These are phyloP conservation scores for Brenthis hecate DNA, from an alignment of 2,888 invertebrate species.

Conservation along the genomic window DNA sequence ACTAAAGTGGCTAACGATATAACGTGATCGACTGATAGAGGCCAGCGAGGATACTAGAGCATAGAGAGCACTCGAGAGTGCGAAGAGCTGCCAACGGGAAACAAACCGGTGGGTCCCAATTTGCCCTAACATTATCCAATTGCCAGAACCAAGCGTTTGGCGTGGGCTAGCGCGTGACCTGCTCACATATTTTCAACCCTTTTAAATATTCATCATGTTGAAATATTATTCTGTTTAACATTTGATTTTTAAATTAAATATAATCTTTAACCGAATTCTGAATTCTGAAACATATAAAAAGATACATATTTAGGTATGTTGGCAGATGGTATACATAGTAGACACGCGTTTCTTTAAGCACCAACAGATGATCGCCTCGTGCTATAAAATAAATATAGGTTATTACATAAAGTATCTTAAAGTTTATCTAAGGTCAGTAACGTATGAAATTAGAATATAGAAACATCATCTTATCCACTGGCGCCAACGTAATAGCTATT, in stretches of 20 bases:
- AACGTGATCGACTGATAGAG: constrained; percentile 58
- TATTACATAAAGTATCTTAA: constrained; percentile 49
- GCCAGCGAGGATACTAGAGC: constrained; percentile 56
- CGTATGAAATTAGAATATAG: constrained; percentile 64
- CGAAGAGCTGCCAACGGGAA: constrained; percentile 60
- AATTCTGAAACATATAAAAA: too few species aligned
- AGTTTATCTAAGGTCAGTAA: constrained; percentile 75
- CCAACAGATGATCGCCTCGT: constrained; percentile 55
- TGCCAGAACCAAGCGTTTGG: constrained; percentile 75
- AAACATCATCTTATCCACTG: constrained; percentile 52
- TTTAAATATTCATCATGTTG: constrained; percentile 36
- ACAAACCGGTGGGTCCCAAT: constrained; percentile 76
- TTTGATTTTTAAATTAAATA: too few species aligned
- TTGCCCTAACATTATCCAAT: constrained; percentile 76
- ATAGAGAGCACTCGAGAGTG: constrained; percentile 68
- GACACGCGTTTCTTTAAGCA: constrained; percentile 47
- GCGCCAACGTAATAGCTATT: constrained; percentile 56
- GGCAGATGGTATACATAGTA: constrained; percentile 26
- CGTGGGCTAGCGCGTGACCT: constrained; percentile 79
- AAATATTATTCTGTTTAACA: not conserved
- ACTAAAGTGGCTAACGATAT: constrained; percentile 34
- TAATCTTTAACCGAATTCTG: too few species aligned
- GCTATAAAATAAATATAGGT: constrained; percentile 59
- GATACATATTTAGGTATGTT: not conserved
- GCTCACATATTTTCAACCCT: constrained; percentile 57